These are phyloP conservation scores for Anguilla megastoma DNA, from an alignment of 2,797 vertebrate species.

Conservation along the genomic window DNA sequence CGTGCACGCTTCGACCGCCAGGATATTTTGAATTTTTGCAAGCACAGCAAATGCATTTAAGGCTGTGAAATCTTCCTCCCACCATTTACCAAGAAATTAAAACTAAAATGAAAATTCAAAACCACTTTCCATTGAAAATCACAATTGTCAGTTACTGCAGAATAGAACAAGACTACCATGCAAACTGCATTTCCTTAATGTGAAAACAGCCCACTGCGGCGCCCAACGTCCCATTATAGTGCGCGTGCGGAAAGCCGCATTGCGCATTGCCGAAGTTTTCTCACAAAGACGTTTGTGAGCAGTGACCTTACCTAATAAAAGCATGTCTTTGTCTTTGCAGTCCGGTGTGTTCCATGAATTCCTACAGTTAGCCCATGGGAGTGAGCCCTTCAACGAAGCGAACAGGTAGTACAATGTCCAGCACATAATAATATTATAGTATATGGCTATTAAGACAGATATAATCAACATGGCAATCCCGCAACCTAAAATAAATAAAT, in stretches of 20 bases:
- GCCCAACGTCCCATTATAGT: no score
- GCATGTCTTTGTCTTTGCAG: constrained; percentile 97
- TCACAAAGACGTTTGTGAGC: constrained; percentile 58
- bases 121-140: background rate
- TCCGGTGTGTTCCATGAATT: constrained; percentile 97
- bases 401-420: constrained; percentile 99
- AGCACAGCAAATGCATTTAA: background rate
- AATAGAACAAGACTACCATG: background rate
- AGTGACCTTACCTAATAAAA: constrained; percentile 83
- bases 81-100: background rate
- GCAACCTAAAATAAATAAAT: constrained; percentile 90
- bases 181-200: background rate
- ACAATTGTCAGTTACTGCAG: background rate
- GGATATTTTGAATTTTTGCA: background rate
- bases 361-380: constrained; percentile 95
- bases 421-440: constrained; percentile 99
- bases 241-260: constrained; percentile 29
- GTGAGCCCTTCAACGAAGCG: constrained; percentile 89
- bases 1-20: no score
- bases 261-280: constrained; percentile 45
- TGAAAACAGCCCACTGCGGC: background rate
- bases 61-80: background rate
- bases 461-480: constrained; percentile 99
- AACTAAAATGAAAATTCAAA: background rate
- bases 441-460: constrained; percentile 98